Evolutionary conservation across 2,113 vertebrate species (phyloP).

Genomic region (Nycticryphes semicollaris): DNA sequence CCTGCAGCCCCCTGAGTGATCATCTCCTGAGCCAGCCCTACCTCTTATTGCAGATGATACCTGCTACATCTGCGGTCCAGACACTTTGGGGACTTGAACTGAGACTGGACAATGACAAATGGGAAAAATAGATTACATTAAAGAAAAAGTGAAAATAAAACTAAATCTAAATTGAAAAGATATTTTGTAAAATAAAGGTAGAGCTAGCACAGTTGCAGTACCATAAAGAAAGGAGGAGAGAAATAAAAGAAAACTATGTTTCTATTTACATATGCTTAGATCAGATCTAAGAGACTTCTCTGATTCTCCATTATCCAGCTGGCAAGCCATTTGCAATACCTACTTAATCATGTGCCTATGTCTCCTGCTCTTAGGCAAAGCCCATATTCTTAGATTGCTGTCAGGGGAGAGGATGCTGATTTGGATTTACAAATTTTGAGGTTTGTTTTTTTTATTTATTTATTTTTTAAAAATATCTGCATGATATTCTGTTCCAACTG

Average conservation of each 20-base stretch:
- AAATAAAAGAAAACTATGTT: not conserved
- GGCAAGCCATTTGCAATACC: not conserved
- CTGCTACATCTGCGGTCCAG: not conserved
- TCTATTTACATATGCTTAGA: not conserved
- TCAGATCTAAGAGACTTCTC: not conserved
- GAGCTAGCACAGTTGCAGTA: not conserved
- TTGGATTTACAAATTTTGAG: not conserved
- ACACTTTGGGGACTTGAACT: not conserved
- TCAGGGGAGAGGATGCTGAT: not conserved
- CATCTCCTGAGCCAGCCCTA: not conserved
- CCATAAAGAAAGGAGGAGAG: not conserved
- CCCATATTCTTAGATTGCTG: not conserved
- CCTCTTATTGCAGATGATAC: not conserved
- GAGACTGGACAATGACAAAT: not conserved
- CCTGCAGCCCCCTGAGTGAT: not conserved
- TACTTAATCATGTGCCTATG: not conserved
- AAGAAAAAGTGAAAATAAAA: not conserved
- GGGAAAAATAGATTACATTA: not conserved
- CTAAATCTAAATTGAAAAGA: not conserved
- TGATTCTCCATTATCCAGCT: not conserved
- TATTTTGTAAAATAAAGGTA: not conserved
- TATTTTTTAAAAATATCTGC: not conserved
- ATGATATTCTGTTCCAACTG: not conserved
- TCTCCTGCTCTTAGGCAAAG: not conserved
- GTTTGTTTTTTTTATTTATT: not conserved